Percentiles rank a stretch among this genome's conserved stretches.
phyloP scores from a whole-genome alignment of 2,113 vertebrate species.

The Chaetura pelagica region DNA sequence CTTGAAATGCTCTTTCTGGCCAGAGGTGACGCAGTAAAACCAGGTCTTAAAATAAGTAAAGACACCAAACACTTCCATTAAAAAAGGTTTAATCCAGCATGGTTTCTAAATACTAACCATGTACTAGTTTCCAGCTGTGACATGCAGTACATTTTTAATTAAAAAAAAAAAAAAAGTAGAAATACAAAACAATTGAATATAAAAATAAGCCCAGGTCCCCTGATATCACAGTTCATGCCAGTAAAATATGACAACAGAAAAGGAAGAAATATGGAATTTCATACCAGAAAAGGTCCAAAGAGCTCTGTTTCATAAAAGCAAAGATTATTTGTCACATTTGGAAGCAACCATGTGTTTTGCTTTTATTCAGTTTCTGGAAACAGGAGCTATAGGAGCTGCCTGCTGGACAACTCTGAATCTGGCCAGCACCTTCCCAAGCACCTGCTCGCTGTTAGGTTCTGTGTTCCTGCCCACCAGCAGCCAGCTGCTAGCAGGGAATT shows the following conservation, averaged over 20 bases:
- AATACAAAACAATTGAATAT: constrained; percentile 28
- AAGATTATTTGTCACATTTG: neutral
- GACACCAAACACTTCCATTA: neutral
- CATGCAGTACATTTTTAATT: constrained; percentile 64
- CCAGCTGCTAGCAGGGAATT: constrained; percentile 26
- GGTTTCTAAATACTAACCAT: constrained; percentile 51
- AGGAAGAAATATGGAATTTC: neutral
- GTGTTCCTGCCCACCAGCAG: neutral
- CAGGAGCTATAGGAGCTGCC: neutral
- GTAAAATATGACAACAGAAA: neutral
- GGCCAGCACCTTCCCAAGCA: neutral
- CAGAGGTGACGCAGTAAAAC: neutral
- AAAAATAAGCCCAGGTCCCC: constrained; percentile 34
- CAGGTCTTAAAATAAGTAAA: neutral
- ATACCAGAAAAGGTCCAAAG: neutral
- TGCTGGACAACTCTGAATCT: neutral
- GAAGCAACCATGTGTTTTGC: neutral
- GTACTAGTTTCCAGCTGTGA: constrained; percentile 40
- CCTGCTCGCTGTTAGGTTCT: neutral
- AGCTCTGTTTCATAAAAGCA: neutral
- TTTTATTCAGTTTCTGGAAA: neutral
- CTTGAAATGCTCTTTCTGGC: neutral
- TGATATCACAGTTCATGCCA: constrained; percentile 49
- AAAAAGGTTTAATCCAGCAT: constrained; percentile 70
- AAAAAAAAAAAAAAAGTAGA: neutral